phyloP scores from a whole-genome alignment of 2,797 vertebrate species.

The Mormyrops boulengeri region DNA sequence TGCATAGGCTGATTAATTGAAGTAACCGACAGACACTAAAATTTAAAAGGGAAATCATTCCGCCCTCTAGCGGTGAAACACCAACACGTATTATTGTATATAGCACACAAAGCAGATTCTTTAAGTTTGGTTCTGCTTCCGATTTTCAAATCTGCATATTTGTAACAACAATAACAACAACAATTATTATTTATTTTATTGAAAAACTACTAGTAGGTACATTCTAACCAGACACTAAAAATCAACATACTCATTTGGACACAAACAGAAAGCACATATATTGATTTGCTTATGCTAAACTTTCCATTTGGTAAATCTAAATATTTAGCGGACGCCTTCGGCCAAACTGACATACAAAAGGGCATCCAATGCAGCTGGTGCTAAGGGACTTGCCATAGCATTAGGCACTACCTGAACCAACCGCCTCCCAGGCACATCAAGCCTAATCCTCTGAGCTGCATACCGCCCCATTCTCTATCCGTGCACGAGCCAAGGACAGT shows the following conservation, averaged over 20 bases:
- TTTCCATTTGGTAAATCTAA: neutral
- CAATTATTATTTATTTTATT: neutral
- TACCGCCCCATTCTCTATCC: neutral
- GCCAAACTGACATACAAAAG: neutral
- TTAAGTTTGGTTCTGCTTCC: neutral
- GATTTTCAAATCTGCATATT: neutral
- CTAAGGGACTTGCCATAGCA: neutral
- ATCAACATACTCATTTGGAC: neutral
- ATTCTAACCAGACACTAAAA: neutral
- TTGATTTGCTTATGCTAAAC: neutral
- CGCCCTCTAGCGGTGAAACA: neutral
- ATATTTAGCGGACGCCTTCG: neutral
- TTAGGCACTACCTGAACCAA: neutral
- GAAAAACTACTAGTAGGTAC: neutral
- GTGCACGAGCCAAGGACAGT: neutral
- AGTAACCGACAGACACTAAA: neutral
- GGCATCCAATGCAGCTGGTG: neutral
- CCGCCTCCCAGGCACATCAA: neutral
- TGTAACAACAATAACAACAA: neutral
- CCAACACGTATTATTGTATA: neutral
- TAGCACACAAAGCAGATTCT: neutral
- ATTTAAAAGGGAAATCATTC: neutral
- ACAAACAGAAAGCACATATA: neutral
- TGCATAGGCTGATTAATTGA: neutral
- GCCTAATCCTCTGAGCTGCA: neutral